Conservation (phyloP, 2,797 vertebrate genomes). For the Pygocentrus nattereri region DNA sequence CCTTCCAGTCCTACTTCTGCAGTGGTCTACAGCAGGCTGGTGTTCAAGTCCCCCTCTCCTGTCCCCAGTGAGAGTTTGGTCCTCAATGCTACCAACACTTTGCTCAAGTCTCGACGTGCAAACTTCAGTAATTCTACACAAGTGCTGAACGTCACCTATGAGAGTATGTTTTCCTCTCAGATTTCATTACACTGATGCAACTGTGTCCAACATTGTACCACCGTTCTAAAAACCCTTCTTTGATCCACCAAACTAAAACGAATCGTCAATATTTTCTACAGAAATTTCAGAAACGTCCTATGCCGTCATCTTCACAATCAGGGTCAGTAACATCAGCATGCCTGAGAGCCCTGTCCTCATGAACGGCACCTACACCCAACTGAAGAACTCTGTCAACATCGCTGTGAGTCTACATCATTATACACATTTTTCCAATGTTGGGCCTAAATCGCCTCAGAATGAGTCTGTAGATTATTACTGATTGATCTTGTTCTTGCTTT, state of each 20-base stretch:
- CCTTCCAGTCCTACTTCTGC: not conserved
- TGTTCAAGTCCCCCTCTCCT: slow-evolving; percentile 20
- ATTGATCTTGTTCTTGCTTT: too few species aligned
- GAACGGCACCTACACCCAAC: not conserved
- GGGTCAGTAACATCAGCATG: slow-evolving; percentile 14
- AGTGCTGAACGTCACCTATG: slow-evolving; percentile 3
- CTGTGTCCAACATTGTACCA: too few species aligned
- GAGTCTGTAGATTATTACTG: too few species aligned
- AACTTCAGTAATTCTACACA: slow-evolving; percentile 6
- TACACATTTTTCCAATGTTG: too few species aligned
- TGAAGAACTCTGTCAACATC: not conserved
- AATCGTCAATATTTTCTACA: not conserved
- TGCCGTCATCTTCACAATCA: slow-evolving; percentile 11
- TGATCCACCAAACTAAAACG: not conserved
- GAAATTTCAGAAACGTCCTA: slow-evolving; percentile 17
- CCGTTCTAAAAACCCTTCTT: too few species aligned
- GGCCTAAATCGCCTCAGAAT: too few species aligned
- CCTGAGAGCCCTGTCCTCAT: not conserved
- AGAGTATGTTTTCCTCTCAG: not conserved
- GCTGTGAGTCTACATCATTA: not conserved
- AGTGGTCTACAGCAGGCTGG: not conserved
- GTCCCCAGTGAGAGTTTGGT: slow-evolving; percentile 31
- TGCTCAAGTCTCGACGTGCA: not conserved
- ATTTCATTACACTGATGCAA: too few species aligned
- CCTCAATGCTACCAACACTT: not conserved